Conservation (phyloP, 2,888 invertebrate genomes). For the Lacanobia oleracea region DNA sequence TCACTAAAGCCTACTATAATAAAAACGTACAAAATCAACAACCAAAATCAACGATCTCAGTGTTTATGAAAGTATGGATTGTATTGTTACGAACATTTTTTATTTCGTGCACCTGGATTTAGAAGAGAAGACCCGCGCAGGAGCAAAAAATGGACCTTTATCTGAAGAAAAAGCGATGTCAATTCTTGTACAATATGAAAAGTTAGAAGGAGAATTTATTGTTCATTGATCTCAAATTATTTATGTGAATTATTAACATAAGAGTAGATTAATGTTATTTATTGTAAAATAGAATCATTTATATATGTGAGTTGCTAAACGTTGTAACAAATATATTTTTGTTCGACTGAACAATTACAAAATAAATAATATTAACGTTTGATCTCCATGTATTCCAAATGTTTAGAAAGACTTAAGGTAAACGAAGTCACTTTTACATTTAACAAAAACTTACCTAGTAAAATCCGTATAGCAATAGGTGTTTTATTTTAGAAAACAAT, state of each 20-base stretch:
- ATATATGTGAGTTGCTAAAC: constrained; percentile 51
- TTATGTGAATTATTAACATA: constrained; percentile 83
- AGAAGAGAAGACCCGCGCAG: constrained; percentile 71
- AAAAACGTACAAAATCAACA: constrained; percentile 67
- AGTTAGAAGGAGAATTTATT: constrained; percentile 77
- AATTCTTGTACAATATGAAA: constrained; percentile 60
- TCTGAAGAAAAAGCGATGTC: constrained; percentile 52
- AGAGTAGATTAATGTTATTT: constrained; percentile 85
- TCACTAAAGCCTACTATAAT: no score
- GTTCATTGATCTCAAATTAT: constrained; percentile 89
- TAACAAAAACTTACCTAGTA: constrained; percentile 16
- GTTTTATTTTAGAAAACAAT: constrained; percentile 31
- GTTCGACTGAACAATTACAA: constrained; percentile 67
- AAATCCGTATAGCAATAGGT: constrained; percentile 18
- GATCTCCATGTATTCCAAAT: constrained; percentile 85
- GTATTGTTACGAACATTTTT: constrained; percentile 79
- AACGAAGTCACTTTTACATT: constrained; percentile 56
- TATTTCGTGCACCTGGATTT: constrained; percentile 82
- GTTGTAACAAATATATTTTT: constrained; percentile 53
- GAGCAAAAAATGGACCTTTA: constrained; percentile 67
- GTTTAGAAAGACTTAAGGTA: constrained; percentile 78
- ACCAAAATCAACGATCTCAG: constrained; percentile 77
- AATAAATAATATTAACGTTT: constrained; percentile 70
- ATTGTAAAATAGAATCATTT: constrained; percentile 73
- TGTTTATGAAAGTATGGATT: constrained; percentile 73